phyloP scores from a whole-genome alignment of 2,113 vertebrate species.

The Tachuris rubrigastra region DNA sequence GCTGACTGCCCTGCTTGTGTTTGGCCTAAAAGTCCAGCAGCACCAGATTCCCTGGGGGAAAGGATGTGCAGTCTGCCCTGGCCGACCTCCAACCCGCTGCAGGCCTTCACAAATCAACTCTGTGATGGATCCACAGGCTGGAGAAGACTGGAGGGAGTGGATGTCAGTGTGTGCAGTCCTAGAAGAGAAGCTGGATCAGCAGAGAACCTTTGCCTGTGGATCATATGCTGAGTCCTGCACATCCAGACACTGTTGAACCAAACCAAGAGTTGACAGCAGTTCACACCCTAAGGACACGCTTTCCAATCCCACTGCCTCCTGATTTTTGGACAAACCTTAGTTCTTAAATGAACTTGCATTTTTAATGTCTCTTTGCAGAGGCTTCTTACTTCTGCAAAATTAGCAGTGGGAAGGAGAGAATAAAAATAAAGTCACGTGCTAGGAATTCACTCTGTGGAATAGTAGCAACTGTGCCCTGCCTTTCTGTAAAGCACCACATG shows the following conservation, averaged over 20 bases:
- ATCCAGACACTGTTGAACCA: background rate
- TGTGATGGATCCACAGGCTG: background rate
- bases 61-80: background rate
- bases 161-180: background rate
- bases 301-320: background rate
- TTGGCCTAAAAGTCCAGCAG: background rate
- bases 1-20: background rate
- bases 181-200: background rate
- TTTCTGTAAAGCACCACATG: background rate
- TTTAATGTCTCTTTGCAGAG: background rate
- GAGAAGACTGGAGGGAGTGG: background rate
- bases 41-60: background rate
- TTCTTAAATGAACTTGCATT: background rate
- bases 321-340: too few relatives aligned
- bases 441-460: background rate
- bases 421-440: background rate
- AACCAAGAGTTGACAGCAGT: background rate
- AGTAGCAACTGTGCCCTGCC: background rate
- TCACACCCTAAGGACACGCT: fast-evolving
- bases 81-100: background rate
- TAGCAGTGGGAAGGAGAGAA: background rate
- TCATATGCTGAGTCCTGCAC: background rate
- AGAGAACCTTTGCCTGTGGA: background rate
- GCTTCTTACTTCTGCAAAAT: background rate
- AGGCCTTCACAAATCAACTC: background rate